Percentiles rank a stretch among this genome's conserved stretches.
phyloP scores from a whole-genome alignment of 2,113 vertebrate species.

The Corydoras sp. region DNA sequence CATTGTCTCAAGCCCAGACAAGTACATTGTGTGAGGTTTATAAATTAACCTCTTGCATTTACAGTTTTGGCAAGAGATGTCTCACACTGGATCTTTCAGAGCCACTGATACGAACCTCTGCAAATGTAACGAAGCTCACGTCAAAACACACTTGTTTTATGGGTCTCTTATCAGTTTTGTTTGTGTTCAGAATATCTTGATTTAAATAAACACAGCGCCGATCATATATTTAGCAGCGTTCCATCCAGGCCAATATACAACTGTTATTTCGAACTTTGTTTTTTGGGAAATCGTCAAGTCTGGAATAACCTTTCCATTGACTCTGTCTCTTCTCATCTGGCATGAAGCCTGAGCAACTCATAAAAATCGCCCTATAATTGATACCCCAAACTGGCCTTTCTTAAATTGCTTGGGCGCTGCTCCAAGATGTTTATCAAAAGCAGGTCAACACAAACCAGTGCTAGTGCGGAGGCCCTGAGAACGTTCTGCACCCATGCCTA shows the following conservation, averaged over 20 bases:
- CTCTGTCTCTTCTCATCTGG: constrained; percentile 40
- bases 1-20: constrained; percentile 64
- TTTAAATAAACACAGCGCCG: constrained; percentile 36
- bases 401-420: constrained; percentile 47
- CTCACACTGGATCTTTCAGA: constrained; percentile 37
- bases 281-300: constrained; percentile 14
- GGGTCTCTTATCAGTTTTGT: constrained; percentile 43
- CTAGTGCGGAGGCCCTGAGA: constrained; percentile 31
- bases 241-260: constrained; percentile 10
- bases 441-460: constrained; percentile 49
- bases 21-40: constrained; percentile 58
- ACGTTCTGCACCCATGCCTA: constrained; percentile 39
- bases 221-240: constrained; percentile 33
- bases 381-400: constrained; percentile 50
- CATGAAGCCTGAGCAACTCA: constrained; percentile 41
- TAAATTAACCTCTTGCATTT: constrained; percentile 60
- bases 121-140: constrained; percentile 39
- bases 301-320: constrained; percentile 21
- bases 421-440: constrained; percentile 52
- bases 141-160: constrained; percentile 49
- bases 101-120: constrained; percentile 39
- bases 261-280: constrained; percentile 12
- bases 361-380: constrained; percentile 53
- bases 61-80: constrained; percentile 48
- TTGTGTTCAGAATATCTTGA: constrained; percentile 42